phyloP scores from a whole-genome alignment of 2,888 invertebrate genomes.

The Eretmocerus hayati region DNA sequence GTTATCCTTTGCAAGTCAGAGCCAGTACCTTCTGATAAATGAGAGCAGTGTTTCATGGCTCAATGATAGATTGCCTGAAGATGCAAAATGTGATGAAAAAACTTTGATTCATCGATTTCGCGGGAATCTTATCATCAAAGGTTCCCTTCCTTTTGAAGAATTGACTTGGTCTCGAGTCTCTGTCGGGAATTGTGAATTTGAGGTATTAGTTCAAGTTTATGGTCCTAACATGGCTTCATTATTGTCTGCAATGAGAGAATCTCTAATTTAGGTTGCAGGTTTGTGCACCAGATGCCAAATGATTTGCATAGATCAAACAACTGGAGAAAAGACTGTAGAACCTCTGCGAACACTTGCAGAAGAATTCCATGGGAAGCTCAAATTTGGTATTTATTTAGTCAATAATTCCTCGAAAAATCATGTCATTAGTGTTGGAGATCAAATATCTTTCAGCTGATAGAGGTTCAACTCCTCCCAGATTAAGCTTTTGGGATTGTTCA shows the following conservation, averaged over 20 bases:
- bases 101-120: slow-evolving; percentile 74
- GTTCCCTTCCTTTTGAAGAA: slow-evolving; percentile 69
- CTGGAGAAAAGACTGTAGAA: slow-evolving; percentile 71
- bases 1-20: slow-evolving; percentile 71
- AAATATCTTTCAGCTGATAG: slow-evolving; percentile 15
- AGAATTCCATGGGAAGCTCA: slow-evolving; percentile 66
- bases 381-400: slow-evolving; percentile 72
- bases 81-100: slow-evolving; percentile 49
- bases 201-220: slow-evolving; percentile 48
- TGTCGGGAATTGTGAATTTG: slow-evolving; percentile 61
- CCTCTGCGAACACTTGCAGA: slow-evolving; percentile 70
- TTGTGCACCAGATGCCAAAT: slow-evolving; percentile 89
- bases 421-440: slow-evolving; percentile 34
- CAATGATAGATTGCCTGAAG: slow-evolving; percentile 50
- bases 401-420: slow-evolving; percentile 24
- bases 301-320: slow-evolving; percentile 88
- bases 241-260: not conserved
- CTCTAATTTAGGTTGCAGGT: slow-evolving; percentile 58
- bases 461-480: too few relatives aligned
- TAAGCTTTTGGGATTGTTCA: too few relatives aligned
- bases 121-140: slow-evolving; percentile 80
- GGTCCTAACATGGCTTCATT: not conserved
- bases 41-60: slow-evolving; percentile 70
- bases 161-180: slow-evolving; percentile 59
- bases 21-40: slow-evolving; percentile 79